Evolutionary conservation across 2,113 vertebrate species (phyloP).

Genomic region (Cochlearius cochlearius): DNA sequence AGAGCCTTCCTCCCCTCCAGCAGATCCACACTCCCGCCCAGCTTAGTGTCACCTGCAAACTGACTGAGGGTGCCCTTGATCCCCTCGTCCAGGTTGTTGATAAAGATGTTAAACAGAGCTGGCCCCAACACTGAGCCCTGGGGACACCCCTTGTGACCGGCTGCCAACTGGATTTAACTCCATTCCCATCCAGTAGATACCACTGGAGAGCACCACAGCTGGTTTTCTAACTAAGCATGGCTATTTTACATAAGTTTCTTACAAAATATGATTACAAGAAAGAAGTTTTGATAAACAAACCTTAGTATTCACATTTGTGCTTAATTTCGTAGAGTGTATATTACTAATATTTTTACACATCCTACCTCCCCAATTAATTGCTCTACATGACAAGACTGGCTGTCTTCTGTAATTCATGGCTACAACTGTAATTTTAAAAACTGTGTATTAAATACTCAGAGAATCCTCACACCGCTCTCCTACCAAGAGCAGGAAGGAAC

Average conservation of each 20-base stretch:
- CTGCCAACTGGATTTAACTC: too few species aligned
- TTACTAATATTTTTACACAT: neutral
- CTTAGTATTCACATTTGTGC: neutral
- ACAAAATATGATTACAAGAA: neutral
- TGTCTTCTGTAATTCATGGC: rapidly evolving
- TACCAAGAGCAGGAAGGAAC: neutral
- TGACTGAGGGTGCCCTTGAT: too few species aligned
- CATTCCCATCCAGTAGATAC: too few species aligned
- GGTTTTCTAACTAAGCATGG: neutral
- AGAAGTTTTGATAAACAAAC: neutral
- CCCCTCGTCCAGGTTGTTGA: too few species aligned
- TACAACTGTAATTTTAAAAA: neutral
- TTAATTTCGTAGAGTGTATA: neutral
- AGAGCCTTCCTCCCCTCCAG: too few species aligned
- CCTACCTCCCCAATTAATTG: rapidly evolving
- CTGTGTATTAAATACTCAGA: neutral
- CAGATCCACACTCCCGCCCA: too few species aligned
- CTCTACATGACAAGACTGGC: neutral
- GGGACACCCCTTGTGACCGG: too few species aligned
- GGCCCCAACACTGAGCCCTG: too few species aligned
- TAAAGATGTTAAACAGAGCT: too few species aligned
- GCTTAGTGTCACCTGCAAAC: too few species aligned
- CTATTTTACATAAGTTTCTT: neutral
- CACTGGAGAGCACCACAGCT: neutral
- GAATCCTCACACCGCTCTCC: neutral